Percentiles rank a stretch among this genome's conserved stretches.
Conservation (phyloP, 2,888 invertebrate species). For the Microdon myrmicae region DNA sequence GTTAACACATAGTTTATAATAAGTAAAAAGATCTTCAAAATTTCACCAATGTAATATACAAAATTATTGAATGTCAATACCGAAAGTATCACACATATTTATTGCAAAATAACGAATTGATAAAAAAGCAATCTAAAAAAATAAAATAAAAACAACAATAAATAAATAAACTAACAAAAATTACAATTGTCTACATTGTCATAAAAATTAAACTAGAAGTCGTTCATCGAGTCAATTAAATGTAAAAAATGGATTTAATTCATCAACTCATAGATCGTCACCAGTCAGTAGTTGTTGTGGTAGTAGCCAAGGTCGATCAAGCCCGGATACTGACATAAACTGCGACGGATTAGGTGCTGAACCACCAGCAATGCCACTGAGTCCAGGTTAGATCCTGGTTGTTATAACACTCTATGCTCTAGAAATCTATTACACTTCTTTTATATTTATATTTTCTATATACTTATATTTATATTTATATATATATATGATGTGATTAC, state of each 20-base stretch:
- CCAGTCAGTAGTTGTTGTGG: constrained; percentile 69
- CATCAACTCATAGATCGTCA: constrained; percentile 67
- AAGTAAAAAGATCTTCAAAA: too few species aligned
- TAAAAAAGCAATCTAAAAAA: constrained; percentile 15
- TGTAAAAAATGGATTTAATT: constrained; percentile 66
- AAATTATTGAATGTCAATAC: constrained; percentile 27
- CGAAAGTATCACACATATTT: constrained; percentile 47
- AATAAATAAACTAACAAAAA: constrained; percentile 6
- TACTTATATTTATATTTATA: constrained; percentile 39
- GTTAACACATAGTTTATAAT: too few species aligned
- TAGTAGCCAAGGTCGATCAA: constrained; percentile 68
- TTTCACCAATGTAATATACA: too few species aligned
- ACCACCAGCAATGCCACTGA: constrained; percentile 66
- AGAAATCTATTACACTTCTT: constrained; percentile 45
- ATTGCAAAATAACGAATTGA: constrained; percentile 38
- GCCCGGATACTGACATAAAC: constrained; percentile 65
- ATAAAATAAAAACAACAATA: constrained; percentile 62
- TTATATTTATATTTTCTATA: constrained; percentile 40
- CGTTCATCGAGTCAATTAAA: constrained; percentile 67
- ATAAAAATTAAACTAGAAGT: constrained; percentile 61
- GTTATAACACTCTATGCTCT: constrained; percentile 49
- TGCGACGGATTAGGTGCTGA: constrained; percentile 59
- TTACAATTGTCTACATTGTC: constrained; percentile 46
- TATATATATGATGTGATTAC: constrained; percentile 42
- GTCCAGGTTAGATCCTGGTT: constrained; percentile 67